Evolutionary conservation across 2,113 vertebrate species (phyloP).

Genomic region (Lasiurus borealis): DNA sequence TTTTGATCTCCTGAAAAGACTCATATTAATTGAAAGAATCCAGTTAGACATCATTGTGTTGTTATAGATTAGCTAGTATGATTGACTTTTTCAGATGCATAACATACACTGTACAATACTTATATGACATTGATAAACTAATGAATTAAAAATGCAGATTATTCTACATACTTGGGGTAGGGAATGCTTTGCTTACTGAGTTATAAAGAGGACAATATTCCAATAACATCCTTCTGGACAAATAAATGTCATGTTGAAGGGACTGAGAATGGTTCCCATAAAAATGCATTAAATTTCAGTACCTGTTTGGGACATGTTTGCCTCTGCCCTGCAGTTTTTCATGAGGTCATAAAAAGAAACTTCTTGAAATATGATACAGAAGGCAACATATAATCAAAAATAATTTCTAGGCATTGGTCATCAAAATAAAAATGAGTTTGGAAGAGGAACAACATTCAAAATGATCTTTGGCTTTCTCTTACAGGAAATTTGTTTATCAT

Average conservation of each 20-base stretch:
- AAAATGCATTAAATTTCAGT: conserved; percentile 79
- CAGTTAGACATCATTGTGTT: not conserved
- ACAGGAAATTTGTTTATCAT: not conserved
- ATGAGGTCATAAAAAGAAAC: conserved; percentile 72
- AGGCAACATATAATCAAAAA: conserved; percentile 71
- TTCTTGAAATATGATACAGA: conserved; percentile 71
- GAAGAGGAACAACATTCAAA: conserved; percentile 54
- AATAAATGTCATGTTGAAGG: conserved; percentile 57
- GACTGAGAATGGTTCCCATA: not conserved
- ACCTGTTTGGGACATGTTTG: conserved; percentile 56
- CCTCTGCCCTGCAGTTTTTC: conserved; percentile 68
- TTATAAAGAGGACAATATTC: conserved; percentile 27
- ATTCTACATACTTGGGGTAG: not conserved
- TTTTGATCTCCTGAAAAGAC: conserved; percentile 37
- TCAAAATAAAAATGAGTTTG: conserved; percentile 26
- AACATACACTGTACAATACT: not conserved
- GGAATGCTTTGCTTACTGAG: conserved; percentile 30
- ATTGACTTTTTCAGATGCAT: not conserved
- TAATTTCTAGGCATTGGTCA: not conserved
- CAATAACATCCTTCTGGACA: conserved; percentile 51
- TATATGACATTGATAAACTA: conserved; percentile 20
- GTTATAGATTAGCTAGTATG: not conserved
- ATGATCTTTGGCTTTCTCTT: not conserved
- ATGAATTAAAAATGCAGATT: conserved; percentile 37
- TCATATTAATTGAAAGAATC: not conserved